Evolutionary conservation across 2,113 vertebrate species (phyloP).

Genomic region (Hydropotes inermis): DNA sequence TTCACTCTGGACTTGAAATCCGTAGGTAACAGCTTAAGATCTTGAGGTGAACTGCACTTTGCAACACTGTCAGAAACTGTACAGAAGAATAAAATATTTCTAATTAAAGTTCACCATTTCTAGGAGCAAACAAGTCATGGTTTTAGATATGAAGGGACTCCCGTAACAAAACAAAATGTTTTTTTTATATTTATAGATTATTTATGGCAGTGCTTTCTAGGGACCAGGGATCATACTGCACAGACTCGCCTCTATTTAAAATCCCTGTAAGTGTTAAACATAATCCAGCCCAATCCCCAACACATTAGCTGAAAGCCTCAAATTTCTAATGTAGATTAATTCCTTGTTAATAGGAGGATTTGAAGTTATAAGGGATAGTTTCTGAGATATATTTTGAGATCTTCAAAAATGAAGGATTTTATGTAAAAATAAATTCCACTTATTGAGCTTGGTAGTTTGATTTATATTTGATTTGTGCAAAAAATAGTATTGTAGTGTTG

Average conservation of each 20-base stretch:
- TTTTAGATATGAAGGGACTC: constrained; percentile 12
- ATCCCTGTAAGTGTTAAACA: constrained; percentile 33
- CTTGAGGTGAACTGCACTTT: neutral
- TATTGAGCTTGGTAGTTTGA: constrained; percentile 33
- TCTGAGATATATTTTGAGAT: constrained; percentile 29
- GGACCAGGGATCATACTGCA: neutral
- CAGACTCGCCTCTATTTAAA: constrained; percentile 18
- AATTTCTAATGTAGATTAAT: constrained; percentile 22
- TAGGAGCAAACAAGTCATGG: neutral
- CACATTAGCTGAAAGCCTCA: constrained; percentile 15
- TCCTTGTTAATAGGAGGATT: constrained; percentile 28
- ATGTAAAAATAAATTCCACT: constrained; percentile 4
- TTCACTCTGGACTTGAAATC: constrained; percentile 43
- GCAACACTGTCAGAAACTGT: neutral
- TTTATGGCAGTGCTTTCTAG: constrained; percentile 38
- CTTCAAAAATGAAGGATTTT: constrained; percentile 25
- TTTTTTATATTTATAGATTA: constrained; percentile 36
- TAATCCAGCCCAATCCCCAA: constrained; percentile 5
- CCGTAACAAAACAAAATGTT: neutral
- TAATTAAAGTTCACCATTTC: neutral
- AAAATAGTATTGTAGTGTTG: neutral
- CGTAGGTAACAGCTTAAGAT: neutral
- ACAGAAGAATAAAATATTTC: neutral
- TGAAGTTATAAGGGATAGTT: constrained; percentile 7
- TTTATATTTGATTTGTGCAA: constrained; percentile 25